Conservation (phyloP, 2,797 vertebrate genomes). For the Falco naumanni region DNA sequence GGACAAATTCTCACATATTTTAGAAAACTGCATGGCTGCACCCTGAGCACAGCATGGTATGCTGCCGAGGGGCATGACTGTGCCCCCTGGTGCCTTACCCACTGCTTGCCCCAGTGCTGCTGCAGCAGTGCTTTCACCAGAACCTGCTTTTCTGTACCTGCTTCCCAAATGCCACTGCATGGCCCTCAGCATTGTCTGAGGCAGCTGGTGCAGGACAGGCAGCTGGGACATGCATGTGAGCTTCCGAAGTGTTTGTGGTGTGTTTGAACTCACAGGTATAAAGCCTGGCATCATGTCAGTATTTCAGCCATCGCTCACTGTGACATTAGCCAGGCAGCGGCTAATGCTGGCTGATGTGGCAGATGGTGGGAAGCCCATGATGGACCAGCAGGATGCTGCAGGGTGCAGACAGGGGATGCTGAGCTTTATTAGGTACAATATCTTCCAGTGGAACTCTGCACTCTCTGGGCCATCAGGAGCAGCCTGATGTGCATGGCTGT, state of each 20-base stretch:
- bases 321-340: not conserved
- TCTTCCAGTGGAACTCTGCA: not conserved
- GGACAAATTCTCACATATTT: not conserved
- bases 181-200: not conserved
- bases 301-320: not conserved
- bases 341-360: not conserved
- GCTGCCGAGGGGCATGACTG: not conserved
- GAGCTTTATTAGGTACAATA: not conserved
- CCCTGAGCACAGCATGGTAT: not conserved
- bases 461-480: not conserved
- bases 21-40: accelerated
- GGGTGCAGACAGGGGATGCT: not conserved
- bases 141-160: not conserved
- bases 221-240: accelerated
- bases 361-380: not conserved
- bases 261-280: not conserved
- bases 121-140: not conserved
- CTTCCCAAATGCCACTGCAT: not conserved
- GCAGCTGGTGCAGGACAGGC: not conserved
- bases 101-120: accelerated
- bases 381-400: not conserved
- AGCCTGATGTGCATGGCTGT: not conserved
- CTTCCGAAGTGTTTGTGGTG: not conserved
- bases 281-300: not conserved
- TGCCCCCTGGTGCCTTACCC: not conserved